These are phyloP conservation scores for Druceiella hillmani DNA, from an alignment of 2,888 invertebrate species.

Conservation along the genomic window DNA sequence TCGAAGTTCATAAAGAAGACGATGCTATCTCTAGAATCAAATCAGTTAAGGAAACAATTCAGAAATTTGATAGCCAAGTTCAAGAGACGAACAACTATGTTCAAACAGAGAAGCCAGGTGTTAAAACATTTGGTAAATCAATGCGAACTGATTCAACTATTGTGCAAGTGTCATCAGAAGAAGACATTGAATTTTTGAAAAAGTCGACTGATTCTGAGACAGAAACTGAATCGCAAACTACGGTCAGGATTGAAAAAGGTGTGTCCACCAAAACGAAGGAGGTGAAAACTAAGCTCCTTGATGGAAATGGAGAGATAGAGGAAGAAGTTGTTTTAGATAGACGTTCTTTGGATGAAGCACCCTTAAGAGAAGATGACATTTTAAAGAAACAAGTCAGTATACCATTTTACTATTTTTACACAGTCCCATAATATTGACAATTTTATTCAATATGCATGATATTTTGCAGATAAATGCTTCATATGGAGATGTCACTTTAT, in stretches of 20 bases:
- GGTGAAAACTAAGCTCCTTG: no score
- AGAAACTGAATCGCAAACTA: conserved; percentile 50
- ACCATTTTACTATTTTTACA: no score
- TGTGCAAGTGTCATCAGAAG: conserved; percentile 49
- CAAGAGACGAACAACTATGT: conserved; percentile 27
- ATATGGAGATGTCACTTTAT: no score
- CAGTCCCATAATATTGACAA: no score
- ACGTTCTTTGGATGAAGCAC: no score
- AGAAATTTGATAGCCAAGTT: conserved; percentile 41
- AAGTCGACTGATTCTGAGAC: conserved; percentile 51
- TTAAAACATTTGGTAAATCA: conserved; percentile 37
- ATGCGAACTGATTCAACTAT: conserved; percentile 49
- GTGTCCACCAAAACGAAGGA: conserved; percentile 32
- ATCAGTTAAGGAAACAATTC: conserved; percentile 46
- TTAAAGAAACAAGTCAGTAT: no score
- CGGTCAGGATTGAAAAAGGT: conserved; percentile 39
- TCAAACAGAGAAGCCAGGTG: conserved; percentile 32
- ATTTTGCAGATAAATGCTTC: no score
- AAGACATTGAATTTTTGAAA: conserved; percentile 48
- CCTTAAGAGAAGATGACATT: no score
- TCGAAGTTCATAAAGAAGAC: conserved; percentile 33
- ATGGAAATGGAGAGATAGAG: no score
- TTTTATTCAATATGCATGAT: no score
- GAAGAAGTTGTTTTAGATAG: no score
- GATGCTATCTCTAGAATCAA: conserved; percentile 39